Base-by-base conservation (phyloP, 1,140 invertebrate genomes). In the Bombus affinis region DNA sequence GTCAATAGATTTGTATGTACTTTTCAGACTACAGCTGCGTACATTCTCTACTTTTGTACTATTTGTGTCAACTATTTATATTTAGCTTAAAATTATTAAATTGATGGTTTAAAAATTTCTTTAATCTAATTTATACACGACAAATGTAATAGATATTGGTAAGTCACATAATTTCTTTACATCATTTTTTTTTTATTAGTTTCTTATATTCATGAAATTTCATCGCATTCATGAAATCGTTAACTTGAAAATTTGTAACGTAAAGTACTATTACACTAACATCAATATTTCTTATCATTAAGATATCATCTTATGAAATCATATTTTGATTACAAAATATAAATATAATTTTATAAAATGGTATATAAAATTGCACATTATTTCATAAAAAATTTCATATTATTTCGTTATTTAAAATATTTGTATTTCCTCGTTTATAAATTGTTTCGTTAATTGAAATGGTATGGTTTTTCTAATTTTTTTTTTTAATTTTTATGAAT, bases 1-100 rank as follows among this genome's bases (percentile, higher is more conserved):
- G 70, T 84, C 83, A 32, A 84, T 68, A 68, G 4, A 79, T 62
- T 77, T 12, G 57, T 22, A 53, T 12, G n/a, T 59, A 59, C 32
- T 42, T 42, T 83, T 32, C 65, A 39, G 42, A 44, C 8, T 28
- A 15, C 32, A 15, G 28, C 18, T 65, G 9, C 47, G 35, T 25
- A 59, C 53, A 15, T 71, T 57, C 53, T 4, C 18, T 42, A 39
- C 28, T 37, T 4, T n/a, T 22, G 2, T 44, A 44, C 15, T 44
- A 44, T 47, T 35, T 6, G 3, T 57, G 18, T 18, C 22, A 35
- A 18, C 28, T 47, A 18, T n/a, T 22, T 18, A 66, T 37, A 42
- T 10, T 42, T 25, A 13, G 12, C 22, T 13, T 2, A 47, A n/a
- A 53, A 15, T 76, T 25, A 0, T 65, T 32, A 15, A 65, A 32